These are phyloP conservation scores for Syngnathoides biaculeatus DNA, from an alignment of 2,113 vertebrate species.

Conservation along the genomic window DNA sequence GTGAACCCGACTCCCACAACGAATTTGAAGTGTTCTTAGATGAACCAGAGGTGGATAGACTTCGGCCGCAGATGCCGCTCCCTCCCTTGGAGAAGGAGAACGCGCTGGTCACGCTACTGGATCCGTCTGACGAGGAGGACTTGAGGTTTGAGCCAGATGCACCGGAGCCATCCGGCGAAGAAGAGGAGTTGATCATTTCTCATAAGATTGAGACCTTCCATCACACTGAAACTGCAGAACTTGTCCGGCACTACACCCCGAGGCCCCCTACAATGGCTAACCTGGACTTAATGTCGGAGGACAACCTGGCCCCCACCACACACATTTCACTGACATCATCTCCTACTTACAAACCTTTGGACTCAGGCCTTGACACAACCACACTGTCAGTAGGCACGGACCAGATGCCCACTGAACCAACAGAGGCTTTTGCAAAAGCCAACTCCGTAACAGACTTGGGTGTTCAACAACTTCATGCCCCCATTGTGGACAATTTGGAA, in stretches of 20 bases:
- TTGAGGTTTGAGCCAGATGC: slow-evolving; percentile 24
- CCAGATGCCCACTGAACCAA: slow-evolving; percentile 41
- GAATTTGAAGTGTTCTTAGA: slow-evolving; percentile 46
- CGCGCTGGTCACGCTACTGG: slow-evolving; percentile 49
- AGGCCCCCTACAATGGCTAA: slow-evolving; percentile 21
- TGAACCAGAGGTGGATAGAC: slow-evolving; percentile 24
- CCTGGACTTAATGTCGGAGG: slow-evolving; percentile 39
- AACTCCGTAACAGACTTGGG: neutral
- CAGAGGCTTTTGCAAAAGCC: slow-evolving; percentile 28
- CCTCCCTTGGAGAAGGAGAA: slow-evolving; percentile 54
- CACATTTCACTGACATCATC: slow-evolving; percentile 23
- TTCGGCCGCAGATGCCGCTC: slow-evolving; percentile 20
- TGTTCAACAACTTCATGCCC: neutral
- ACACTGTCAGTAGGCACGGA: slow-evolving; percentile 41
- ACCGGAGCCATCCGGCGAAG: slow-evolving; percentile 18
- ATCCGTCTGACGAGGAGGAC: slow-evolving; percentile 32
- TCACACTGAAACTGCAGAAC: slow-evolving; percentile 52
- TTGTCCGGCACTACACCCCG: slow-evolving; percentile 46
- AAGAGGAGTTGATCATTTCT: slow-evolving; percentile 53
- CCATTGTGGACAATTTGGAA: slow-evolving; percentile 1
- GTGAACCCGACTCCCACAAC: slow-evolving; percentile 54
- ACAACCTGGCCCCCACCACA: slow-evolving; percentile 19
- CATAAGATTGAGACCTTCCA: slow-evolving; percentile 63
- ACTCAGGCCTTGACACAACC: slow-evolving; percentile 18
- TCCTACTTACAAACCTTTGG: neutral